These are phyloP conservation scores for Anodontia alba DNA, from an alignment of 2,888 invertebrate genomes.

Conservation along the genomic window DNA sequence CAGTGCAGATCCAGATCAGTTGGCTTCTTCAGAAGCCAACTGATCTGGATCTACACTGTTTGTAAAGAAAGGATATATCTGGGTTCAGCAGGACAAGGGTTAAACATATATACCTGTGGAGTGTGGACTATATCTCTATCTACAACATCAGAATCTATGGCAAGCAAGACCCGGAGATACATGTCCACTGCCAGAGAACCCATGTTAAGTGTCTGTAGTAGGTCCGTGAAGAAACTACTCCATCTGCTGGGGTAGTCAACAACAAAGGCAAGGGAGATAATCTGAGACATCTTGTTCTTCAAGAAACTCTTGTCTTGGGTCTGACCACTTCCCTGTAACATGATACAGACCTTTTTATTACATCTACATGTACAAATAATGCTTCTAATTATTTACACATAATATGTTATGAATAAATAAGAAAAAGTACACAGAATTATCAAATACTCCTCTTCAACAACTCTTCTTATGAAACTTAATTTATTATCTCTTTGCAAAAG, in stretches of 20 bases:
- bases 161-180: constrained; percentile 86
- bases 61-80: too few species aligned
- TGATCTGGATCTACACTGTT: too few species aligned
- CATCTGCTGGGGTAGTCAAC: constrained; percentile 86
- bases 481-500: too few species aligned
- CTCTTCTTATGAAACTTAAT: too few species aligned
- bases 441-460: too few species aligned
- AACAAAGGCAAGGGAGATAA: constrained; percentile 86
- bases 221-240: constrained; percentile 86
- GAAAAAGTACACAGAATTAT: too few species aligned
- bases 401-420: too few species aligned
- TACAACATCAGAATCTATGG: constrained; percentile 87
- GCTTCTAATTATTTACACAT: too few species aligned
- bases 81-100: too few species aligned
- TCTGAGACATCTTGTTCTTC: constrained; percentile 87
- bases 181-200: constrained; percentile 85
- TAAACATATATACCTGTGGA: constrained; percentile 81
- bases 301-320: constrained; percentile 84
- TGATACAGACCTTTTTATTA: too few species aligned
- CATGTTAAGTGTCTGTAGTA: constrained; percentile 83
- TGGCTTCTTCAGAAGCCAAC: too few species aligned
- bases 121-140: constrained; percentile 86
- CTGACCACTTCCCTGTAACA: constrained; percentile 30
- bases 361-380: neutral
- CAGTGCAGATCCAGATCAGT: too few species aligned